Evolutionary conservation across 2,888 invertebrate genomes (phyloP), one percentile per base, ranked within the genome.

Genomic region (Pomacea canaliculata): DNA sequence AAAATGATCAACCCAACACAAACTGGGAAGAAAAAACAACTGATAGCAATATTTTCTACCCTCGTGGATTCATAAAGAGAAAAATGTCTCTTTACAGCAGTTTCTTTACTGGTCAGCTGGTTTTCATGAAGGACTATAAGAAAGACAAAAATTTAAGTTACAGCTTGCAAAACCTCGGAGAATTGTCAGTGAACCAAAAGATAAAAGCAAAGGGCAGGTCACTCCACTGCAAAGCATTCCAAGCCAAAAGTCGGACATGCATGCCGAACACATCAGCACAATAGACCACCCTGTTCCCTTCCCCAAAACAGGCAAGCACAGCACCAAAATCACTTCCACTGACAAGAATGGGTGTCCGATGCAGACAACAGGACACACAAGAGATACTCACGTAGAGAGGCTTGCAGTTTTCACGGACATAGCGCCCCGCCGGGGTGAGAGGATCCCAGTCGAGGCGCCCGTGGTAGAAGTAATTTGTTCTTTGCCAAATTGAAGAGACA

Each of bases 361-460:
- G 23, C n/a, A 65, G 23, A n/a, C 27, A 56, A 56, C 51, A 56
- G 51, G 51, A 56, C 51, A 56, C 51, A 13, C 51, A 56, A 27
- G 27, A 63, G 74, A 80, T 85, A 90, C 91, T 94, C 92, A 97
- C 97, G 93, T 94, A 93, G 86, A 99, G 92, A 76, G 98, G 98
- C 93, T 98, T 98, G 93, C 99, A 99, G 92, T 98, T 98, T 91
- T 99, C 98, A 87, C 97, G 94, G 69, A 99, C 99, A 90, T 99
- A 99, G 92, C 97, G 95, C 78, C 98, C 99, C 78, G 97, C 97
- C 71, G 97, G 96, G 88, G 97, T 97, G 90, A 97, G 97, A 85
- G 97, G 97, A 91, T 99, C 98, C 99, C 99, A 99, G 92, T 98
- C 98, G 89, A 99, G 93, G 92, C 97, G 96, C 74, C 98, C 98